phyloP scores from a whole-genome alignment of 2,797 vertebrate genomes.

The Propithecus perrieri region DNA sequence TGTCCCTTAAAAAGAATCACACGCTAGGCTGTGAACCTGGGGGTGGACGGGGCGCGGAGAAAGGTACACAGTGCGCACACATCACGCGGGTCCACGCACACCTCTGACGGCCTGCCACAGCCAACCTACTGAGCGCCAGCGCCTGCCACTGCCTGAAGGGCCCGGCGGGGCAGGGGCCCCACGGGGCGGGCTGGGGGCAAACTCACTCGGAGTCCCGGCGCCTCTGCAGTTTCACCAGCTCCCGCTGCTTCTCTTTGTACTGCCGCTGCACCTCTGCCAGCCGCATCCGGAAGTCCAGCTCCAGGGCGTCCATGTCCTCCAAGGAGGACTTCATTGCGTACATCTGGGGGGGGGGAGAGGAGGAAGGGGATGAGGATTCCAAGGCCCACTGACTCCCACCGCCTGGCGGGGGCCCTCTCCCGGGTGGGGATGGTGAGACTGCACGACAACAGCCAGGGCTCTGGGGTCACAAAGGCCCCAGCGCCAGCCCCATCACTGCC shows the following conservation, averaged over 20 bases:
- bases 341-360: constrained; percentile 72
- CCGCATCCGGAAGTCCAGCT: constrained; percentile 95
- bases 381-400: accelerated
- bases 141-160: background rate
- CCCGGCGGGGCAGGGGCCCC: background rate
- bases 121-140: constrained; percentile 10
- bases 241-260: constrained; percentile 97
- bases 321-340: constrained; percentile 93
- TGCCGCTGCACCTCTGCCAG: constrained; percentile 95
- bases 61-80: background rate
- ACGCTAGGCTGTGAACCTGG: constrained; percentile 87
- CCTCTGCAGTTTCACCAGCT: constrained; percentile 94
- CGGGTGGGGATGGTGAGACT: accelerated
- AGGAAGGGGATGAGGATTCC: background rate
- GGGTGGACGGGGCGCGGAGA: constrained; percentile 37
- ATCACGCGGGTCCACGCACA: constrained; percentile 39
- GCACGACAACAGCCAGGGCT: accelerated
- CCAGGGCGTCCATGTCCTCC: constrained; percentile 93
- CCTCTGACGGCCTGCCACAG: constrained; percentile 17
- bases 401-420: accelerated
- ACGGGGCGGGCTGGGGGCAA: accelerated
- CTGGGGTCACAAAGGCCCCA: background rate
- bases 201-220: constrained; percentile 95
- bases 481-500: background rate
- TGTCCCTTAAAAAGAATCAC: constrained; percentile 91